Base-by-base conservation (phyloP, 2,113 vertebrate species). In the Pavo muticus region DNA sequence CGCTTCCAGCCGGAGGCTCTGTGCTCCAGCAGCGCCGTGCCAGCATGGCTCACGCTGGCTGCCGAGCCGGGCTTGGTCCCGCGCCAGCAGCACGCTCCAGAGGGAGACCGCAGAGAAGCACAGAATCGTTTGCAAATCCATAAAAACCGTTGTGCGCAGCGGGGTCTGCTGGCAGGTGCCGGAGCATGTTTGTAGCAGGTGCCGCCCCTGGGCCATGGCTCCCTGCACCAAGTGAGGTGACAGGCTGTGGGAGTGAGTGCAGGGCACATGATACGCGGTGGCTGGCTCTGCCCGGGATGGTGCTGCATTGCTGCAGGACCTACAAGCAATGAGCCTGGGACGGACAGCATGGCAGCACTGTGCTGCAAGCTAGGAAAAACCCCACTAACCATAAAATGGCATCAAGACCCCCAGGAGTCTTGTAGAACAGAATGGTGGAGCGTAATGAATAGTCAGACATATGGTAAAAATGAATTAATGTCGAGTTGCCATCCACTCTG, bases 381-480 rank as follows among this genome's bases (percentile, higher is more conserved):
- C 79, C 85, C 0, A 15, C 75, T 88, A 60, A 86, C 90, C 88
- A 78, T 93, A 72, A 96, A 95, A 91, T 84, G 88, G 90, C 94
- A 88, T 11, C 16, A 95, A 91, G 95, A 88, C 91, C 93, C 96
- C 94, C 93, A 95, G 94, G 95, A 95, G 95, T 67, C 93, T 56
- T 97, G 94, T 97, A 95, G 84, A 96, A 97, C 91, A 96, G 96
- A 92, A 95, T 91, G 88, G 91, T 59, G 19, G 82, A 96, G 88
- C 93, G 94, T 95, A 97, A 97, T 97, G 94, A 96, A 96, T 97
- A 95, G 95, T 95, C 93, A 96, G 90, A 96, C 96, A 95, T 96
- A 97, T 96, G 95, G 96, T 96, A 97, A 97, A 97, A 96, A 96
- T 95, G 94, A 95, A 96, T 95, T 94, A 97, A 95, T 95, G 93